A percentile compares a stretch with the other conserved stretches of the same genome.
These are phyloP conservation scores for Oikopleura dioica DNA, from an alignment of 23 tunicate genomes.

Conservation along the genomic window DNA sequence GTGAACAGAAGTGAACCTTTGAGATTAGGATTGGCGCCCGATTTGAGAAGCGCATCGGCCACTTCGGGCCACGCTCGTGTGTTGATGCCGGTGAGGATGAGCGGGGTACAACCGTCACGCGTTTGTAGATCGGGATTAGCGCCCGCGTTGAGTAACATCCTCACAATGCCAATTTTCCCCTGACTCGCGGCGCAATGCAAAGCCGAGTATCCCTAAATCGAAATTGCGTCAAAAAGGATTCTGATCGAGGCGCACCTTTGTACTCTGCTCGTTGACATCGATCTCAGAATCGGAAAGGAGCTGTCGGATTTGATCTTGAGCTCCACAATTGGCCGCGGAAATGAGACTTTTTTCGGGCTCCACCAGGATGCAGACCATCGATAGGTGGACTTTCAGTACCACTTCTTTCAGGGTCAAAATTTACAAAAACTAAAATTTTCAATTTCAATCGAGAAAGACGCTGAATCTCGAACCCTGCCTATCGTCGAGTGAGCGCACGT, in stretches of 20 bases:
- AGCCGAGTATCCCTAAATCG: conserved; percentile 4
- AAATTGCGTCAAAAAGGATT: neutral
- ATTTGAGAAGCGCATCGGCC: conserved; percentile 8
- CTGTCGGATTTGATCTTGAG: conserved; percentile 3
- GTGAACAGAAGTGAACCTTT: neutral
- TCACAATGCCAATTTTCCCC: neutral
- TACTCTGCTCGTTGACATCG: conserved; percentile 6
- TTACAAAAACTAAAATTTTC: too few relatives aligned
- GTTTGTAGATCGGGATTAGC: conserved; percentile 11
- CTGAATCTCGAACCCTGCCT: too few relatives aligned
- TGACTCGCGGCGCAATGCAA: conserved; percentile 10
- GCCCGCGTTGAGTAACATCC: conserved; percentile 1
- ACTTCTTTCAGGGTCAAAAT: too few relatives aligned
- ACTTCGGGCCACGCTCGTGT: conserved; percentile 13
- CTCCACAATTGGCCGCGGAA: conserved; percentile 12
- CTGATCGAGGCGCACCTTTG: neutral
- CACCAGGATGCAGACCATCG: too few relatives aligned
- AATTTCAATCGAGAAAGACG: too few relatives aligned
- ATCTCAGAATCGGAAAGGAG: neutral
- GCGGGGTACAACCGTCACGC: conserved; percentile 2
- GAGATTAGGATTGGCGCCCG: conserved; percentile 1
- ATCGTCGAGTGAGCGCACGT: too few relatives aligned
- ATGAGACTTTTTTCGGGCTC: conserved; percentile 5
- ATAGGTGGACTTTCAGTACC: too few relatives aligned
- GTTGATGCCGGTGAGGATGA: neutral